Evolutionary conservation across 1,140 invertebrate genomes (phyloP).

Genomic region (Drosophila guanche): DNA sequence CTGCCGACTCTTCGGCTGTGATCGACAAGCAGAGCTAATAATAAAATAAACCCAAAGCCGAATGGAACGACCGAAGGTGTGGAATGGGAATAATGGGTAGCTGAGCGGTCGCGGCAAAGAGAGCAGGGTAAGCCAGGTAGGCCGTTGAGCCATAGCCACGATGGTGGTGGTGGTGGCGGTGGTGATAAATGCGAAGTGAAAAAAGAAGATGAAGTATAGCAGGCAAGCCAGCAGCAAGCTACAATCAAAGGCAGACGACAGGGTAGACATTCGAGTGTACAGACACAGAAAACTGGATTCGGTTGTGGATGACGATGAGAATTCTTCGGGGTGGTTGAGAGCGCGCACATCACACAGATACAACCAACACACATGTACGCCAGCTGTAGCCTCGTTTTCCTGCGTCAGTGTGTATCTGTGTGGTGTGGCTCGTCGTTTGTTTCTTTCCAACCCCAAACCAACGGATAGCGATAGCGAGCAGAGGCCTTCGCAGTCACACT

Average conservation of each 20-base stretch:
- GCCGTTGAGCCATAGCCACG: too few relatives aligned
- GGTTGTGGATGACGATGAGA: constrained; percentile 6
- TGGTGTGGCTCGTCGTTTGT: constrained; percentile 29
- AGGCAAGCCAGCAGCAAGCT: not conserved
- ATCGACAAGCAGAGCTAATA: constrained; percentile 59
- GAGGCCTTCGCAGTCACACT: constrained; percentile 39
- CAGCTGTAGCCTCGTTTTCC: constrained; percentile 61
- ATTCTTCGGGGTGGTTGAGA: constrained; percentile 47
- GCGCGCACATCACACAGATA: constrained; percentile 58
- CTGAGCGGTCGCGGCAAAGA: too few relatives aligned
- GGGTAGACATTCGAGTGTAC: constrained; percentile 51
- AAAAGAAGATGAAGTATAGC: constrained; percentile 72
- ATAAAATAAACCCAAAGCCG: constrained; percentile 60
- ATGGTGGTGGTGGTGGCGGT: constrained; percentile 30
- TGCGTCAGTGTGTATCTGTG: constrained; percentile 1
- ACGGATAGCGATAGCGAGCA: too few relatives aligned
- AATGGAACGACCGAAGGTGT: too few relatives aligned
- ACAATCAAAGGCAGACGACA: constrained; percentile 17
- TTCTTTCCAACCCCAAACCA: constrained; percentile 54
- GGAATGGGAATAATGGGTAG: too few relatives aligned
- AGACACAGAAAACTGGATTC: constrained; percentile 63
- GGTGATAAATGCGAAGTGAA: constrained; percentile 47
- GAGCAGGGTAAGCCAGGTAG: too few relatives aligned
- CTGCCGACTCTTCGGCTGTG: constrained; percentile 26
- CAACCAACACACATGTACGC: constrained; percentile 53